Conservation (phyloP, 2,888 invertebrate genomes). For the Hyposoter dolosus region DNA sequence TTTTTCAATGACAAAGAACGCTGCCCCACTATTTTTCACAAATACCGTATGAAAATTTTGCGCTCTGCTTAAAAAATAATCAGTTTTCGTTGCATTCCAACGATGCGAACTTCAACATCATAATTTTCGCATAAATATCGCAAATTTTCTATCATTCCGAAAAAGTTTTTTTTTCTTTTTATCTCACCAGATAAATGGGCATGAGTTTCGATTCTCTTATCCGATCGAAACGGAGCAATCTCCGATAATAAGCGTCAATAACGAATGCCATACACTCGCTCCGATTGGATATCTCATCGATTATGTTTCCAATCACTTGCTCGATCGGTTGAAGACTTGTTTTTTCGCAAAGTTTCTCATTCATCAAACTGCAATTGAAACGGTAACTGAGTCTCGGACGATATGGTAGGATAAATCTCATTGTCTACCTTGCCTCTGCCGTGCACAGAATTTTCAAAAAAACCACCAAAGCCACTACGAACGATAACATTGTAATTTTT, state of each 20-base stretch:
- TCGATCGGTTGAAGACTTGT: conserved; percentile 70
- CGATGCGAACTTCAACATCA: too few relatives aligned
- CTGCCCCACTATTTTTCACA: too few relatives aligned
- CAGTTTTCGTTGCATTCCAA: too few relatives aligned
- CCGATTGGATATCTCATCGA: conserved; percentile 75
- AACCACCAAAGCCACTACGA: conserved; percentile 5
- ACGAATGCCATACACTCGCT: conserved; percentile 79
- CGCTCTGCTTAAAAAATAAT: too few relatives aligned
- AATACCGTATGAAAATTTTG: too few relatives aligned
- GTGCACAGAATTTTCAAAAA: conserved; percentile 15
- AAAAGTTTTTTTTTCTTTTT: neutral
- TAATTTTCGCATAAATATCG: conserved; percentile 1
- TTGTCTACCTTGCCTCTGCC: conserved; percentile 41
- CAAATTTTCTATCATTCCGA: neutral
- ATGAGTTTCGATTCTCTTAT: conserved; percentile 53
- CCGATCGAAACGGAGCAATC: conserved; percentile 71
- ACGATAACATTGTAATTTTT: conserved; percentile 8
- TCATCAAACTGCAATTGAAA: conserved; percentile 47
- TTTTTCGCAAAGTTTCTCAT: conserved; percentile 48
- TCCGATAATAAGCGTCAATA: conserved; percentile 77
- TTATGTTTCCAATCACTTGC: conserved; percentile 73
- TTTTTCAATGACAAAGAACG: too few relatives aligned
- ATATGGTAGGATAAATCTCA: neutral
- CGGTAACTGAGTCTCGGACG: neutral
- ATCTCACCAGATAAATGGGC: conserved; percentile 76